phyloP scores from a whole-genome alignment of 1,140 invertebrate genomes.

The Bradynema listronoti region DNA sequence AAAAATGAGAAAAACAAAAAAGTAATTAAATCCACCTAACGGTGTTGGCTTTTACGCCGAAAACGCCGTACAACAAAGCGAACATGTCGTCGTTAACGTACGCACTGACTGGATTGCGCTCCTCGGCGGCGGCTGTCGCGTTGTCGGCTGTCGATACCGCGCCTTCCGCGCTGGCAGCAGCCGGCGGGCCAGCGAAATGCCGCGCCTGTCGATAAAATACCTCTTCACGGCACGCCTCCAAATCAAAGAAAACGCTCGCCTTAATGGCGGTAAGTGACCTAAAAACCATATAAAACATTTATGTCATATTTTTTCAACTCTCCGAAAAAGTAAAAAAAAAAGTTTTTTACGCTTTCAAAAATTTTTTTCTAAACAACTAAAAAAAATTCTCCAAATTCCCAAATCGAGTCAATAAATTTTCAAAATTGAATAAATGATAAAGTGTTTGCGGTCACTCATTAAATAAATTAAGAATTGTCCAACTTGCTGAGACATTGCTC shows the following conservation, averaged over 20 bases:
- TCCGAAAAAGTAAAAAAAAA: slow-evolving; percentile 4
- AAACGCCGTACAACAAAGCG: slow-evolving; percentile 52
- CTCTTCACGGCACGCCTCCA: slow-evolving; percentile 45
- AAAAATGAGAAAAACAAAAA: slow-evolving; percentile 8
- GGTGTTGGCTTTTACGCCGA: slow-evolving; percentile 47
- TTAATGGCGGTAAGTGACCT: slow-evolving; percentile 56
- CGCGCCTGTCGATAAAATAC: slow-evolving; percentile 42
- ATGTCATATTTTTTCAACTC: slow-evolving; percentile 8
- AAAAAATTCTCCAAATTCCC: too few species aligned
- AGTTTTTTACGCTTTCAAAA: too few species aligned
- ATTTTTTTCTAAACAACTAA: too few species aligned
- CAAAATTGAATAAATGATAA: too few species aligned
- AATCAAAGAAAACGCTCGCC: slow-evolving; percentile 42
- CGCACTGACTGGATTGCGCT: neutral
- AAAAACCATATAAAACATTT: slow-evolving; percentile 16
- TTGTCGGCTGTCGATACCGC: neutral
- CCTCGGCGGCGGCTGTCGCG: neutral
- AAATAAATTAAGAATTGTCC: neutral
- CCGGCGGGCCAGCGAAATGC: too few species aligned
- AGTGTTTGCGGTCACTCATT: neutral
- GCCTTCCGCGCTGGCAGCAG: neutral
- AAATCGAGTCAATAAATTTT: too few species aligned
- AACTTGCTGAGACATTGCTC: slow-evolving; percentile 55
- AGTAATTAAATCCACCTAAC: slow-evolving; percentile 39
- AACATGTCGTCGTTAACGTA: slow-evolving; percentile 51